These are phyloP conservation scores for Anomalospiza imberbis DNA, from an alignment of 2,797 vertebrate species.

Conservation along the genomic window DNA sequence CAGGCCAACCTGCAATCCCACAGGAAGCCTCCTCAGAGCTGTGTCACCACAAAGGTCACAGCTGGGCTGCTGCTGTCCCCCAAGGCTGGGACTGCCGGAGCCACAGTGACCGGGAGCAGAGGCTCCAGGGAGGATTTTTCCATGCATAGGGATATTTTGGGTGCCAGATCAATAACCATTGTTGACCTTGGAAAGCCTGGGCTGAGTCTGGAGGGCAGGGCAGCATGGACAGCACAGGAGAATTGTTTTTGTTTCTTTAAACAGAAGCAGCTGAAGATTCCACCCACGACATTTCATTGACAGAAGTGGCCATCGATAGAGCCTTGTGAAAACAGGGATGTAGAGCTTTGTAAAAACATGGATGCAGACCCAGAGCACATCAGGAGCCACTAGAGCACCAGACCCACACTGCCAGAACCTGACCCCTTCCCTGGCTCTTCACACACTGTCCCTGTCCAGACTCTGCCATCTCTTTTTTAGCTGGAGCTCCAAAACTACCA, in stretches of 20 bases:
- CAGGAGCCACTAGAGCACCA: neutral
- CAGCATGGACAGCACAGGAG: neutral
- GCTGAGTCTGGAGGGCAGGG: neutral
- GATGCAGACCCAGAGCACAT: neutral
- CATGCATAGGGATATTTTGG: neutral
- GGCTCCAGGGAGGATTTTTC: neutral
- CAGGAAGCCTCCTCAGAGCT: neutral
- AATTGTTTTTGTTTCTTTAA: neutral
- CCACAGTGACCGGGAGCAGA: neutral
- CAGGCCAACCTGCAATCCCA: neutral
- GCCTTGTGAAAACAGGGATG: fast-evolving
- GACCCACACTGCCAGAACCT: neutral
- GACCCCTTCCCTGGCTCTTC: neutral
- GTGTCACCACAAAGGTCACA: neutral
- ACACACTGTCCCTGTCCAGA: neutral
- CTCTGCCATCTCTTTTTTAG: neutral
- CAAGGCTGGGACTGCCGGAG: neutral
- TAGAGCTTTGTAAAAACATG: neutral
- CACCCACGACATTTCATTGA: neutral
- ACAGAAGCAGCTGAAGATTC: neutral
- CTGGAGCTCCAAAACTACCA: neutral
- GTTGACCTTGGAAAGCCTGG: neutral
- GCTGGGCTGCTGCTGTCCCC: neutral
- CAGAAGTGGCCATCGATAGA: neutral
- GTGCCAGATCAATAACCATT: neutral